These are phyloP conservation scores for Cheumatopsyche charites DNA, from an alignment of 1,140 invertebrate genomes.

Conservation along the genomic window DNA sequence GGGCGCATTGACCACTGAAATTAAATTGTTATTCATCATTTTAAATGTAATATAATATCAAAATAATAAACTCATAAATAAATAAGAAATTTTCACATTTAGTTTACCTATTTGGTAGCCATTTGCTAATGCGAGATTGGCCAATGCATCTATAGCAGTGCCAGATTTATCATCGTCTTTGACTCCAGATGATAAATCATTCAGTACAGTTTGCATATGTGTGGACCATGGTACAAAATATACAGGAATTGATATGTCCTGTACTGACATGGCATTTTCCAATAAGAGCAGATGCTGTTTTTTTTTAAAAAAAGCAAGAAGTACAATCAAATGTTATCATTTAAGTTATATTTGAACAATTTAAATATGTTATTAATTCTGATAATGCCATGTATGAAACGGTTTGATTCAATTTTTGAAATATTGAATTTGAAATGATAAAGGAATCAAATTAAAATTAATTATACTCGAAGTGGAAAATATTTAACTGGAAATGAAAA, in stretches of 20 bases:
- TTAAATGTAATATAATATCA: neutral
- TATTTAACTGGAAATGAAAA: too few species aligned
- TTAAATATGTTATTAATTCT: too few species aligned
- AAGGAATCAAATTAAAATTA: too few species aligned
- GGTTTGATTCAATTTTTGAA: too few species aligned
- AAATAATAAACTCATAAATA: conserved; percentile 4
- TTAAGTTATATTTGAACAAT: too few species aligned
- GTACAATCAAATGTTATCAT: too few species aligned
- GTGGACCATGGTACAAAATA: conserved; percentile 83
- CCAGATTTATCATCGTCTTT: conserved; percentile 59
- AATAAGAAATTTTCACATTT: neutral
- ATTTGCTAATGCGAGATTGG: conserved; percentile 88
- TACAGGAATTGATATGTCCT: conserved; percentile 84
- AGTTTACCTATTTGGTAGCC: conserved; percentile 81
- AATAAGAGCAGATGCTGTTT: conserved; percentile 75
- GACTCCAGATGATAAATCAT: conserved; percentile 71
- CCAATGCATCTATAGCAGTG: conserved; percentile 76
- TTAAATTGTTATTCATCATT: too few species aligned
- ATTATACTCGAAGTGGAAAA: too few species aligned
- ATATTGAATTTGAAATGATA: too few species aligned
- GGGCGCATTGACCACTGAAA: conserved; percentile 64
- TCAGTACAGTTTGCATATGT: conserved; percentile 77
- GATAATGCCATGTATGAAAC: too few species aligned
- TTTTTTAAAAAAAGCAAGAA: conserved; percentile 19
- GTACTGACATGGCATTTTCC: conserved; percentile 81